Conservation (phyloP, 1,140 invertebrate genomes). For the Mercenaria mercenaria region DNA sequence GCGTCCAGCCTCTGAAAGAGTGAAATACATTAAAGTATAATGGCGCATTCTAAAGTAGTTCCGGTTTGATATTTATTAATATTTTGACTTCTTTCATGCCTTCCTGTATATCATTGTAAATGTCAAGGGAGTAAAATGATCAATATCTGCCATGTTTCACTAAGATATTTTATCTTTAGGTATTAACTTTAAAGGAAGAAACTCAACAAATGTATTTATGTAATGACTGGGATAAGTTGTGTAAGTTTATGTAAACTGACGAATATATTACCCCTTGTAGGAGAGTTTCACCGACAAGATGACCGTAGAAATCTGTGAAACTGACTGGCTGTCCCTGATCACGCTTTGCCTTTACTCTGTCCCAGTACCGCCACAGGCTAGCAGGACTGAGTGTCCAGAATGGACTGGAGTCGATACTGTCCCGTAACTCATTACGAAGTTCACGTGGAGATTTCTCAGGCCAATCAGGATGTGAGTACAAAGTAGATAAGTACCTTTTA, state of each 20-base stretch:
- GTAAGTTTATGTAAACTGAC: too few species aligned
- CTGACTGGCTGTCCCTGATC: slow-evolving; percentile 86
- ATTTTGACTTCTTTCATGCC: too few species aligned
- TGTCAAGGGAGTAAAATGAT: too few species aligned
- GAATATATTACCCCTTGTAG: slow-evolving; percentile 84
- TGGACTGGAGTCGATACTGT: slow-evolving; percentile 84
- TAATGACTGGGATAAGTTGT: too few species aligned
- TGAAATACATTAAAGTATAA: too few species aligned
- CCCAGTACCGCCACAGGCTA: slow-evolving; percentile 77
- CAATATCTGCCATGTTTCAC: too few species aligned
- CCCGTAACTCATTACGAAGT: slow-evolving; percentile 83
- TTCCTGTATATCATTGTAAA: too few species aligned
- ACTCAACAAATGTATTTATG: too few species aligned
- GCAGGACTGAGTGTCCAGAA: slow-evolving; percentile 82
- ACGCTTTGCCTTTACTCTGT: slow-evolving; percentile 84
- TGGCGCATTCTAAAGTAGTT: too few species aligned
- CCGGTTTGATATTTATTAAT: too few species aligned
- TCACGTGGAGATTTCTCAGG: slow-evolving; percentile 78
- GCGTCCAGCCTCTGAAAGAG: slow-evolving; percentile 84
- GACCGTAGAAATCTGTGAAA: slow-evolving; percentile 87
- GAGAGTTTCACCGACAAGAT: slow-evolving; percentile 86
- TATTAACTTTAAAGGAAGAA: too few species aligned
- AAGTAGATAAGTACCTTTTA: slow-evolving; percentile 86
- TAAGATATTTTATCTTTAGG: too few species aligned
- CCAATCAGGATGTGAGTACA: slow-evolving; percentile 85